phyloP scores from a whole-genome alignment of 35 echinoderm and acorn worm species.

The Apostichopus parvimensis region DNA sequence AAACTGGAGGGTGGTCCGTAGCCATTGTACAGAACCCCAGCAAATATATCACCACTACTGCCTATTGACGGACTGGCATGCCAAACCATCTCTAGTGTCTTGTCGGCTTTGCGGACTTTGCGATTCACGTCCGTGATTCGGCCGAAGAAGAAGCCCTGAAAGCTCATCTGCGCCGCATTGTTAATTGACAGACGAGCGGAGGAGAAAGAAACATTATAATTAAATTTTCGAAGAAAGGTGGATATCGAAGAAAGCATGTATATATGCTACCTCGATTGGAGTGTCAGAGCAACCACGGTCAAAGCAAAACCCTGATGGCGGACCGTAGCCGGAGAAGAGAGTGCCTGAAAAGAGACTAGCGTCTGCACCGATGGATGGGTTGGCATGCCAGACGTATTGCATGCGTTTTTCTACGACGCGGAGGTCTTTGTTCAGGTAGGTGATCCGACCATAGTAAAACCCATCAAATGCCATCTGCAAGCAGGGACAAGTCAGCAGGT shows the following conservation, averaged over 20 bases:
- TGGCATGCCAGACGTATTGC: slow-evolving; percentile 61
- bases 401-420: slow-evolving; percentile 43
- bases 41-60: slow-evolving; percentile 48
- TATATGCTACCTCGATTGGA: slow-evolving; percentile 46
- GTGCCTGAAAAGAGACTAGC: slow-evolving; percentile 55
- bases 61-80: slow-evolving; percentile 51
- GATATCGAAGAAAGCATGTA: slow-evolving; percentile 12
- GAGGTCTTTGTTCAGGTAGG: slow-evolving; percentile 29
- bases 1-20: slow-evolving; percentile 61
- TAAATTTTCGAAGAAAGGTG: background rate
- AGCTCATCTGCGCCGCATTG: slow-evolving; percentile 47
- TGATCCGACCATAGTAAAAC: slow-evolving; percentile 94
- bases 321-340: slow-evolving; percentile 58
- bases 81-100: slow-evolving; percentile 52
- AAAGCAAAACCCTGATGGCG: slow-evolving; percentile 62
- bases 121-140: slow-evolving; percentile 51
- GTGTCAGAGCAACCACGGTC: slow-evolving; percentile 51
- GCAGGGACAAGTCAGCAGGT: background rate
- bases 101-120: slow-evolving; percentile 26
- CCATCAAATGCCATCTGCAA: slow-evolving; percentile 95
- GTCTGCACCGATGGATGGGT: slow-evolving; percentile 36
- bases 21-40: slow-evolving; percentile 60
- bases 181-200: background rate
- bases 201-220: slow-evolving; percentile 43
- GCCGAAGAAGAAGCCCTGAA: slow-evolving; percentile 70